phyloP scores from a whole-genome alignment of 2,888 invertebrate genomes.

The Invenusta paracnida region DNA sequence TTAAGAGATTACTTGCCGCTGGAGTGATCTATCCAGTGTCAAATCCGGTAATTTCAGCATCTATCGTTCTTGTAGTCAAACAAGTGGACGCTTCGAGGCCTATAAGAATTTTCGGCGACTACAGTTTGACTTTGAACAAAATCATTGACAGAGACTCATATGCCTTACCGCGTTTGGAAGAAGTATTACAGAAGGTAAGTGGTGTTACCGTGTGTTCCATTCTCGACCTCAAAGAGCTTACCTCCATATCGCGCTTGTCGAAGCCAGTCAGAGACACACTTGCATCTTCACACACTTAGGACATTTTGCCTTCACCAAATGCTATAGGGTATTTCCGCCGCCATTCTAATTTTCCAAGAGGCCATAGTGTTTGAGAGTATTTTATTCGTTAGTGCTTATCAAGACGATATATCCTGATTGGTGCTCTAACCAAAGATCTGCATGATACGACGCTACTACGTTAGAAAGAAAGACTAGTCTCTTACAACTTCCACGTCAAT shows the following conservation, averaged over 20 bases:
- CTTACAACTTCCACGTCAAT: slow-evolving; percentile 27
- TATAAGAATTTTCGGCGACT: slow-evolving; percentile 32
- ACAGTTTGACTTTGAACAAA: slow-evolving; percentile 30
- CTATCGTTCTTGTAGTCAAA: slow-evolving; percentile 34
- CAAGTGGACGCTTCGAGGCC: not conserved
- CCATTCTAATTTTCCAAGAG: slow-evolving; percentile 37
- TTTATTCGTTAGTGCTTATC: slow-evolving; percentile 30
- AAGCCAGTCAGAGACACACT: slow-evolving; percentile 32
- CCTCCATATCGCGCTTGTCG: slow-evolving; percentile 4
- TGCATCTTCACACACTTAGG: slow-evolving; percentile 39
- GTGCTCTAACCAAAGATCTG: slow-evolving; percentile 32
- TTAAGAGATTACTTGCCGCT: not conserved
- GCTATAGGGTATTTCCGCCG: slow-evolving; percentile 40
- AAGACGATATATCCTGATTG: slow-evolving; percentile 39
- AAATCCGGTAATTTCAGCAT: slow-evolving; percentile 34
- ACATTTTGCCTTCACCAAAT: slow-evolving; percentile 31
- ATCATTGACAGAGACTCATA: slow-evolving; percentile 34
- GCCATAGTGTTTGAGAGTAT: slow-evolving; percentile 34
- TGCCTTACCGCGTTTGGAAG: slow-evolving; percentile 24
- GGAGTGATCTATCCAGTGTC: slow-evolving; percentile 33
- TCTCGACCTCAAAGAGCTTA: slow-evolving; percentile 33
- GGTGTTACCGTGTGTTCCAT: slow-evolving; percentile 16
- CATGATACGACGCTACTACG: slow-evolving; percentile 36
- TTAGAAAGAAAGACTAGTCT: slow-evolving; percentile 31
- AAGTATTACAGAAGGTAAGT: slow-evolving; percentile 24